Conservation (phyloP, 2,113 vertebrate species). For the Chauna torquata region DNA sequence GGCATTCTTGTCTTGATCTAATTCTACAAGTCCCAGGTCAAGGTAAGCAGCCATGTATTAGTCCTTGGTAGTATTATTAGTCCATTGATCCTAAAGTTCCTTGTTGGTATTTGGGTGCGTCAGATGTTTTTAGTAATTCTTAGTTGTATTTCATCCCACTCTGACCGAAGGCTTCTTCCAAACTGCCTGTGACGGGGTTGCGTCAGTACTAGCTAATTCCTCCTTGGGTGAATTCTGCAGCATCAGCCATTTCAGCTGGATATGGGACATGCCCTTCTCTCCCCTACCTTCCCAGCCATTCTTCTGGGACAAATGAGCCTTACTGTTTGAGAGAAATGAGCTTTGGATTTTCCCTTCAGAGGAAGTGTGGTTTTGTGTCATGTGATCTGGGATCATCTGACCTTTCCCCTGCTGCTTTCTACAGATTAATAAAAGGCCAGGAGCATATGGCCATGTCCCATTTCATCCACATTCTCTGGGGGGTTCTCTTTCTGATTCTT, state of each 20-base stretch:
- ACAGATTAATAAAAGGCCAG: not conserved
- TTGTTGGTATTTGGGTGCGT: not conserved
- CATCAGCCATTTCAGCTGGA: not conserved
- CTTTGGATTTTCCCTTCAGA: not conserved
- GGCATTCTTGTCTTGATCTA: not conserved
- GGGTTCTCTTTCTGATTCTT: not conserved
- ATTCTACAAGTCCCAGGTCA: not conserved
- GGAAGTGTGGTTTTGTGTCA: not conserved
- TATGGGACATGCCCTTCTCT: not conserved
- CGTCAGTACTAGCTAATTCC: not conserved
- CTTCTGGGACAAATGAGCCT: not conserved
- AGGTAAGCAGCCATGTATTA: not conserved
- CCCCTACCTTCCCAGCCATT: not conserved
- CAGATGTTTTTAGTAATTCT: not conserved
- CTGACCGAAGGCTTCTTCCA: not conserved
- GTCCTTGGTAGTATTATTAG: not conserved
- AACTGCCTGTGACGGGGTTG: not conserved
- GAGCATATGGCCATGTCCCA: not conserved
- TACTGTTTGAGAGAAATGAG: not conserved
- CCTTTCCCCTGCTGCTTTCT: conserved; percentile 1
- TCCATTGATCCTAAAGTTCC: not conserved
- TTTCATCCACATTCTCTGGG: not conserved
- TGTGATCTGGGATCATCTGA: not conserved
- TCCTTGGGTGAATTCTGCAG: not conserved
- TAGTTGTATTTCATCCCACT: not conserved